phyloP scores from a whole-genome alignment of 2,113 vertebrate species.

The Ceyx cyanopectus region DNA sequence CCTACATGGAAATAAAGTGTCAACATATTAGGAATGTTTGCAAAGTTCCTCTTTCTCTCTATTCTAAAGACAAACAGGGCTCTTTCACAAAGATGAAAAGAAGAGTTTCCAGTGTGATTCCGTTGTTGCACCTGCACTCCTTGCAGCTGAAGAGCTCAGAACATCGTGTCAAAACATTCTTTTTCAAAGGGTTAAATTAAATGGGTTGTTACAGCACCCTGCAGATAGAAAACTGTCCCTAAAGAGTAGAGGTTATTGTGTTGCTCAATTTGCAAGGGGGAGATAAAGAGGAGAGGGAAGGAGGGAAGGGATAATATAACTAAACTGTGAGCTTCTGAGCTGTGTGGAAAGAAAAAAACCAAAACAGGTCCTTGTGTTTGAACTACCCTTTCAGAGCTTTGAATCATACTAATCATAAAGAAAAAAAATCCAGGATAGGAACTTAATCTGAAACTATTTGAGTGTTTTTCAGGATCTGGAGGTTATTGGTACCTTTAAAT shows the following conservation, averaged over 20 bases:
- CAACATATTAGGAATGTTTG: background rate
- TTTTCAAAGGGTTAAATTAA: slow-evolving; percentile 22
- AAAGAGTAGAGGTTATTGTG: background rate
- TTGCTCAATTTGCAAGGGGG: background rate
- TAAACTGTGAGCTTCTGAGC: background rate
- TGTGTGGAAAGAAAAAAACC: background rate
- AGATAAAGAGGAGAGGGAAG: background rate
- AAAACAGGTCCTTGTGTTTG: background rate
- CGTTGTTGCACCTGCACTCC: background rate
- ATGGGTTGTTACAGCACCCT: background rate
- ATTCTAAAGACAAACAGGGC: background rate
- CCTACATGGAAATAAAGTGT: background rate
- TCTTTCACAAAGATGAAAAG: background rate
- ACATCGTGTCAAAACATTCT: background rate
- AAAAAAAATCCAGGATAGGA: background rate
- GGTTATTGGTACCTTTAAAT: background rate
- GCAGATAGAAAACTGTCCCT: background rate
- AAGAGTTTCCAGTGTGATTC: background rate
- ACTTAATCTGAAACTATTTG: background rate
- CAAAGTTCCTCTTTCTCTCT: background rate
- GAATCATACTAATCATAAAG: background rate
- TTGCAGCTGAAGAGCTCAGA: background rate
- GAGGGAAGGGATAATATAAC: background rate
- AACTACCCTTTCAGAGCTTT: slow-evolving; percentile 18
- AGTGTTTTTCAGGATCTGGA: background rate